Base-by-base conservation (phyloP, 2,113 vertebrate genomes). In the Cygnus atratus region DNA sequence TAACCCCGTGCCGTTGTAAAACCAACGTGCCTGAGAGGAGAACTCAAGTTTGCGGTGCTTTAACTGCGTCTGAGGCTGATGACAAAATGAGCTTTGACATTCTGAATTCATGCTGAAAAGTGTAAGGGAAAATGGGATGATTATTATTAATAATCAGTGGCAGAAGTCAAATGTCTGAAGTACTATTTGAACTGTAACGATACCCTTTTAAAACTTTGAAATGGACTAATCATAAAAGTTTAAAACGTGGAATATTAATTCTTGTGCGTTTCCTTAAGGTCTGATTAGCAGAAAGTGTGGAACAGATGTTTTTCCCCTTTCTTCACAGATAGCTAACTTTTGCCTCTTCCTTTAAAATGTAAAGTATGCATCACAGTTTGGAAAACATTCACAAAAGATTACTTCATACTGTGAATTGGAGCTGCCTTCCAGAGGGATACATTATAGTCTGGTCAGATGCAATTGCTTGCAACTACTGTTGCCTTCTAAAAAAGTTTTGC, bases 51-150 rank as follows among this genome's bases (percentile, higher is more conserved):
- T 96, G 52, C 1, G 1, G 61, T 1, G 22, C 44, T 97, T 96
- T 82, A 87, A 84, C 76, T 93, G 92, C 79, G 91, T 71, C 52
- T 8, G 79, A 91, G 81, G 50, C 80, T 95, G 92, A 95, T 71
- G 97, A 94, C 89, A 93, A 97, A 87, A 95, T 97, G 83, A 97
- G 70, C 82, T 97, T 86, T 97, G 86, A 88, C 94, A 72, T 97
- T 95, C 77, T 88, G 86, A 94, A 97, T 94, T 76, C 89, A 67
- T 61, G 67, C 79, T 96, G 87, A 58, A 96, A 94, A 95, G 26
- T 68, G 80, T 90, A 74, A 93, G 43, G 76, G 86, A 96, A 86
- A 92, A 96, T 77, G 72, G 80, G 54, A 73, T 84, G 88, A 84
- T 86, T 84, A 84, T 86, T 95, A 93, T 89, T 95, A 96, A 95